Conservation (phyloP, 2,888 invertebrate species). For the Sarcophaga variegata region DNA sequence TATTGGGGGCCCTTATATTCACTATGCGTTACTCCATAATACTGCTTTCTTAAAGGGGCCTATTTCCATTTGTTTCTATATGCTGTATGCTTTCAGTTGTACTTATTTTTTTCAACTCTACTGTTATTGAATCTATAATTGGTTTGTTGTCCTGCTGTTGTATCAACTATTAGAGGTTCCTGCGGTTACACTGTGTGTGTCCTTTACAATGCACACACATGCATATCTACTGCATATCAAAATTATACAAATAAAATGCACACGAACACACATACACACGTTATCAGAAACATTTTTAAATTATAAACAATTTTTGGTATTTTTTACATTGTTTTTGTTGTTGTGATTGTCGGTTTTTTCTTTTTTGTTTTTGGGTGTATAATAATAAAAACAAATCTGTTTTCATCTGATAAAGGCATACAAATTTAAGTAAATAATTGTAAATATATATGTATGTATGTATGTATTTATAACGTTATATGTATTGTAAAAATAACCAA, state of each 20-base stretch:
- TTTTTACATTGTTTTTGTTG: slow-evolving; percentile 9
- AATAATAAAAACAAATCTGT: slow-evolving; percentile 44
- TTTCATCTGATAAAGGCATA: neutral
- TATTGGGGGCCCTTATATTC: too few relatives aligned
- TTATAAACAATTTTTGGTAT: slow-evolving; percentile 25
- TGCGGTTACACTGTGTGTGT: slow-evolving; percentile 54
- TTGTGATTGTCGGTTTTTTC: slow-evolving; percentile 29
- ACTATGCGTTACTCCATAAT: too few relatives aligned
- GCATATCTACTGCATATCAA: neutral
- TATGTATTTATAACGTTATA: too few relatives aligned
- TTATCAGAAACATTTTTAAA: slow-evolving; percentile 7
- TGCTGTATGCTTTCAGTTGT: too few relatives aligned
- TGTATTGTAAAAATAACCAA: neutral
- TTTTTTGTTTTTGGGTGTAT: slow-evolving; percentile 13
- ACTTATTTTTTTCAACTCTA: too few relatives aligned
- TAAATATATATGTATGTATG: too few relatives aligned
- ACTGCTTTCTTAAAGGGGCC: too few relatives aligned
- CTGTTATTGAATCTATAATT: slow-evolving; percentile 21
- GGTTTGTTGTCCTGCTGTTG: slow-evolving; percentile 51
- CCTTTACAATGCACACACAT: neutral
- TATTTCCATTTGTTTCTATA: too few relatives aligned
- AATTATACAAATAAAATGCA: neutral
- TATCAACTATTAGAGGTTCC: slow-evolving; percentile 57
- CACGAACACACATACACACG: slow-evolving; percentile 4
- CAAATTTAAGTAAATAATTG: neutral